Percentiles rank a stretch among this genome's conserved stretches.
phyloP scores from a whole-genome alignment of 2,888 invertebrate species.

The Seladonia tumulorum region DNA sequence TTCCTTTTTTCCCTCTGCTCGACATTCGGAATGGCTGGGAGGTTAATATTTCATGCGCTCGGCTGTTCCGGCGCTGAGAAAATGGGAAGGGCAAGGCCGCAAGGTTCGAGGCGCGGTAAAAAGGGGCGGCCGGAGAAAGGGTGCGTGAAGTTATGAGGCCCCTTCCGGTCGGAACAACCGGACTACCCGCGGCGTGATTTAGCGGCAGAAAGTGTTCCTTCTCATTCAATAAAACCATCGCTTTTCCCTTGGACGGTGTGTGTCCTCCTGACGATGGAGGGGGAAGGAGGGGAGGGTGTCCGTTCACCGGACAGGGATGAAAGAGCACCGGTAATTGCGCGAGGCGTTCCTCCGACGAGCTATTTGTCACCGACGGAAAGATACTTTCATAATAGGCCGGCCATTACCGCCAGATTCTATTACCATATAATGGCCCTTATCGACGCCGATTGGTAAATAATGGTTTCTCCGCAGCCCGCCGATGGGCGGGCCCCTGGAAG shows the following conservation, averaged over 20 bases:
- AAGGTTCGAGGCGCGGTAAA: constrained; percentile 59
- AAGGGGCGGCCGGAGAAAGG: constrained; percentile 62
- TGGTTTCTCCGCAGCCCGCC: background rate
- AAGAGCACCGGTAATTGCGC: constrained; percentile 47
- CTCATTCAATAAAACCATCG: constrained; percentile 78
- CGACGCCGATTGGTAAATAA: constrained; percentile 22
- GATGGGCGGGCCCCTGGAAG: background rate
- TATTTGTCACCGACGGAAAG: constrained; percentile 44
- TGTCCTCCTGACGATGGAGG: constrained; percentile 43
- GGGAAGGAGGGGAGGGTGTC: background rate
- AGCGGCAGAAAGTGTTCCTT: constrained; percentile 74
- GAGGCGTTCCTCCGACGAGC: constrained; percentile 34
- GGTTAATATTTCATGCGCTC: constrained; percentile 82
- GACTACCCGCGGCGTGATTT: constrained; percentile 80
- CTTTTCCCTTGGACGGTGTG: constrained; percentile 39
- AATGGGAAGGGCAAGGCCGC: constrained; percentile 77
- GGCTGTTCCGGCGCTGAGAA: constrained; percentile 81
- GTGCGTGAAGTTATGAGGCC: constrained; percentile 79
- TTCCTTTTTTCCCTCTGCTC: constrained; percentile 49
- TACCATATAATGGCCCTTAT: constrained; percentile 39
- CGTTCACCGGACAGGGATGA: constrained; percentile 33
- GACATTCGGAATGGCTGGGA: constrained; percentile 77
- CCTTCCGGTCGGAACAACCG: constrained; percentile 77
- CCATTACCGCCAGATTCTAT: constrained; percentile 36
- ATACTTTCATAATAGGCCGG: constrained; percentile 33